These are phyloP conservation scores for Bombus superbus DNA, from an alignment of 1,140 invertebrate genomes.

Conservation along the genomic window DNA sequence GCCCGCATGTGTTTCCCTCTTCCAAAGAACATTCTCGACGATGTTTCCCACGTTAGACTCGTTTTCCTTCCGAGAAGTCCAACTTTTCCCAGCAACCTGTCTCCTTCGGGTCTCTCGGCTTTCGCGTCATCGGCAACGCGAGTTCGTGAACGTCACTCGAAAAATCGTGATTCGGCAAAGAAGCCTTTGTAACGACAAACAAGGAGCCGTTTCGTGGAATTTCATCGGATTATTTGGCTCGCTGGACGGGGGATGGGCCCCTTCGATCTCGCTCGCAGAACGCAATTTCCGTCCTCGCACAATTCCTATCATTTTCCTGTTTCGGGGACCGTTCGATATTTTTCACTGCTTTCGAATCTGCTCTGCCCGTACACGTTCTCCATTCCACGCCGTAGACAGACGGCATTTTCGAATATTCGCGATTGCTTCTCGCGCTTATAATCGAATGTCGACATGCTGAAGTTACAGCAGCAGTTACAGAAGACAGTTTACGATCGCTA, in stretches of 20 bases:
- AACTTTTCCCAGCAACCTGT: background rate
- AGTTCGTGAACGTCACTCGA: background rate
- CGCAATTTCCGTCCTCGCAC: slow-evolving; percentile 37
- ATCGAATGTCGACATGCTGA: too few relatives aligned
- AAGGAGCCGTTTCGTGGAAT: slow-evolving; percentile 26
- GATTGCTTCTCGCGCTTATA: too few relatives aligned
- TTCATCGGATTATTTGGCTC: slow-evolving; percentile 31
- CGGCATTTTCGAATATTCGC: too few relatives aligned
- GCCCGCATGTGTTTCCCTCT: background rate
- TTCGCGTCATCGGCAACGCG: background rate
- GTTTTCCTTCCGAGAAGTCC: slow-evolving; percentile 8
- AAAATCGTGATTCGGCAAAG: background rate
- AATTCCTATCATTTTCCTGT: slow-evolving; percentile 48
- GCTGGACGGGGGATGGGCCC: background rate
- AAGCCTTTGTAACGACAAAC: slow-evolving; percentile 1
- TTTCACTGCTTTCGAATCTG: background rate
- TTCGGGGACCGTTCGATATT: slow-evolving; percentile 28
- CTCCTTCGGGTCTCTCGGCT: background rate
- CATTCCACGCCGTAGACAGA: too few relatives aligned
- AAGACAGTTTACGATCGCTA: too few relatives aligned
- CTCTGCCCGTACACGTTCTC: too few relatives aligned
- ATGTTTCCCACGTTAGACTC: background rate
- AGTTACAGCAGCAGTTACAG: too few relatives aligned
- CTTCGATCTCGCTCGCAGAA: slow-evolving; percentile 35
- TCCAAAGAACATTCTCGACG: background rate